Evolutionary conservation across 2,888 invertebrate genomes (phyloP).

Genomic region (Torymus tubicola): DNA sequence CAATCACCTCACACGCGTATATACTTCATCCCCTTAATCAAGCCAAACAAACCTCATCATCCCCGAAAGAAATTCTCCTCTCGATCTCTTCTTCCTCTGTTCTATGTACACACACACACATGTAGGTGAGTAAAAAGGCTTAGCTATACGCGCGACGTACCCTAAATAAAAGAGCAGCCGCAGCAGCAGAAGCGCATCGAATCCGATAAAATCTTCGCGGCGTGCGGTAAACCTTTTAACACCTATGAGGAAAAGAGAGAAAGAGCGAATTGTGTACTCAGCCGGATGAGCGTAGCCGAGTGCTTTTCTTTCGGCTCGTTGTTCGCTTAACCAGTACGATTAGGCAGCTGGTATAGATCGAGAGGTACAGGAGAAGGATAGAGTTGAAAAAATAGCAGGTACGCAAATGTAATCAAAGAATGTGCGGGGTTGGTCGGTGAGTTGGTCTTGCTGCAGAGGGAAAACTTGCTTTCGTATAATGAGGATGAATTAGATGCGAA

Average conservation of each 20-base stretch:
- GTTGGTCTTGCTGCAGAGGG: too few relatives aligned
- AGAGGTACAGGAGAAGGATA: not conserved
- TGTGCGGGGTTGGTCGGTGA: not conserved
- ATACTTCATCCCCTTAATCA: too few relatives aligned
- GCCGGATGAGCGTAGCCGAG: slow-evolving; percentile 26
- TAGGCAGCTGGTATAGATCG: not conserved
- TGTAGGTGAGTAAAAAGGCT: too few relatives aligned
- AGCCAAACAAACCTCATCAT: too few relatives aligned
- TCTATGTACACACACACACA: not conserved
- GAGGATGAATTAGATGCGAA: too few relatives aligned
- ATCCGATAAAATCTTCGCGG: slow-evolving; percentile 56
- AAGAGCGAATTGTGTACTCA: slow-evolving; percentile 31
- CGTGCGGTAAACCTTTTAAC: slow-evolving; percentile 42
- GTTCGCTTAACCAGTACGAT: not conserved
- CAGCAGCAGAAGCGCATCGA: slow-evolving; percentile 26
- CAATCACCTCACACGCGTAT: too few relatives aligned
- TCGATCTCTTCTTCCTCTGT: not conserved
- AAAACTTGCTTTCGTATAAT: too few relatives aligned
- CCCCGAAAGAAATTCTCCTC: not conserved
- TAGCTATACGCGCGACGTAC: not conserved
- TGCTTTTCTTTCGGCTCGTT: slow-evolving; percentile 19
- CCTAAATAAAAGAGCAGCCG: slow-evolving; percentile 1
- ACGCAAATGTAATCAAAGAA: not conserved
- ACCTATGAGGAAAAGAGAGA: not conserved
- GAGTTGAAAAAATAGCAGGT: not conserved